These are phyloP conservation scores for Oryzias celebensis DNA, from an alignment of 2,113 vertebrate species.

Conservation along the genomic window DNA sequence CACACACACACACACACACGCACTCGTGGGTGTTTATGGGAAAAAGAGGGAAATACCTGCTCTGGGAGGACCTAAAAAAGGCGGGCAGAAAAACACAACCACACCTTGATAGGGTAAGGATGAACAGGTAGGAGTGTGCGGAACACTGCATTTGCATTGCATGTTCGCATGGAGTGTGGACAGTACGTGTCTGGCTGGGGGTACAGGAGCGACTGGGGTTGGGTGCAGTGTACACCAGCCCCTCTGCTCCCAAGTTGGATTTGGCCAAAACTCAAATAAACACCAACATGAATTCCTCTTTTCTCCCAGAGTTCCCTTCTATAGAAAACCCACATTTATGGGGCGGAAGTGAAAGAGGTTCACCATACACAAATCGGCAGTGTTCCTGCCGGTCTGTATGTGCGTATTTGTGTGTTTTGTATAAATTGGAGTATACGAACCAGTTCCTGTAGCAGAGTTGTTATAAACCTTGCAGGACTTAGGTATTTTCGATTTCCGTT, in stretches of 20 bases:
- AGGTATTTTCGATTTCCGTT: not conserved
- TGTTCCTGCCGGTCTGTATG: conserved; percentile 57
- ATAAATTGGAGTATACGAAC: conserved; percentile 24
- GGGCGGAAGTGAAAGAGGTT: conserved; percentile 67
- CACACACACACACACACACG: no score
- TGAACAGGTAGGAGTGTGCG: conserved; percentile 57
- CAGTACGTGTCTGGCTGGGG: conserved; percentile 60
- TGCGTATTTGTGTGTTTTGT: conserved; percentile 28
- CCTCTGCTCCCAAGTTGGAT: conserved; percentile 60
- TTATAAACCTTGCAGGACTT: conserved; percentile 3
- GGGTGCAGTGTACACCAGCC: conserved; percentile 39
- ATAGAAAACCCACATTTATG: conserved; percentile 77
- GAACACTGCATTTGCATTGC: no score
- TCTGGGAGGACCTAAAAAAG: conserved; percentile 67
- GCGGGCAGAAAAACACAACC: conserved; percentile 78
- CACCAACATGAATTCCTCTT: conserved; percentile 80
- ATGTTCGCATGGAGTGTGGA: conserved; percentile 10
- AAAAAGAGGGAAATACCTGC: conserved; percentile 75
- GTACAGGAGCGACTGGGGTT: conserved; percentile 71
- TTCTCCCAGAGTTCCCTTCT: conserved; percentile 73
- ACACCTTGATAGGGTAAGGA: conserved; percentile 75
- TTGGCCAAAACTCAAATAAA: conserved; percentile 78
- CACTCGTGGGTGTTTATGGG: conserved; percentile 46
- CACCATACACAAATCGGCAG: conserved; percentile 66
- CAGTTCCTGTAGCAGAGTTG: conserved; percentile 14